Percentiles rank a stretch among this genome's conserved stretches.
phyloP scores from a whole-genome alignment of 2,113 vertebrate species.

The Caretta caretta region DNA sequence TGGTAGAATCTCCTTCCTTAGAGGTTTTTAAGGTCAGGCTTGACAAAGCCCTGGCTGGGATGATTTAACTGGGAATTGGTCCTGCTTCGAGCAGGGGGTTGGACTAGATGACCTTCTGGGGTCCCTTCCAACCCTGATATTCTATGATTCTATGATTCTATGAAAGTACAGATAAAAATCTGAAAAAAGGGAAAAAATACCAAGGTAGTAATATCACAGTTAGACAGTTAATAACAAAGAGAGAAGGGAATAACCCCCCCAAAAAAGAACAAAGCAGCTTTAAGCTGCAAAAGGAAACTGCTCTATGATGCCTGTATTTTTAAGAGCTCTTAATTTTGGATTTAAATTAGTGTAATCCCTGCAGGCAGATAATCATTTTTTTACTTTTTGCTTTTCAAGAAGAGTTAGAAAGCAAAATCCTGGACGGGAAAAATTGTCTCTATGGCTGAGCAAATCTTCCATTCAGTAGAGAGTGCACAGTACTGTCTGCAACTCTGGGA shows the following conservation, averaged over 20 bases:
- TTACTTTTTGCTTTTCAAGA: not conserved
- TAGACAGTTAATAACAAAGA: not conserved
- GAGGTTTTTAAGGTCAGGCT: too few species aligned
- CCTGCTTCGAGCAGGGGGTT: too few species aligned
- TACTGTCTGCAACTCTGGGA: not conserved
- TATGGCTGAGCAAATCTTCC: not conserved
- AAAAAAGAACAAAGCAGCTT: not conserved
- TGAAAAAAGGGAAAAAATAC: not conserved
- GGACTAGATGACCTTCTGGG: too few species aligned
- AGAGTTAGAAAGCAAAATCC: not conserved
- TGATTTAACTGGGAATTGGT: too few species aligned
- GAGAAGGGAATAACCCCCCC: not conserved
- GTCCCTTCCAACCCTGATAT: too few species aligned
- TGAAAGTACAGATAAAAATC: conserved; percentile 2
- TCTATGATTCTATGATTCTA: too few species aligned
- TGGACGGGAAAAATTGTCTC: not conserved
- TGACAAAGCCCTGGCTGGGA: too few species aligned
- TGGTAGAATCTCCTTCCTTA: too few species aligned
- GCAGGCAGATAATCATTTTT: not conserved
- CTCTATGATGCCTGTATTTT: not conserved
- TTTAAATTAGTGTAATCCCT: not conserved
- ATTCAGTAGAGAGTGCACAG: not conserved
- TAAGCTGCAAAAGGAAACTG: not conserved
- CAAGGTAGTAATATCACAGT: not conserved
- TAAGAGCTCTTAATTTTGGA: not conserved